These are phyloP conservation scores for Crotophaga sulcirostris DNA, from an alignment of 2,113 vertebrate species.

Conservation along the genomic window DNA sequence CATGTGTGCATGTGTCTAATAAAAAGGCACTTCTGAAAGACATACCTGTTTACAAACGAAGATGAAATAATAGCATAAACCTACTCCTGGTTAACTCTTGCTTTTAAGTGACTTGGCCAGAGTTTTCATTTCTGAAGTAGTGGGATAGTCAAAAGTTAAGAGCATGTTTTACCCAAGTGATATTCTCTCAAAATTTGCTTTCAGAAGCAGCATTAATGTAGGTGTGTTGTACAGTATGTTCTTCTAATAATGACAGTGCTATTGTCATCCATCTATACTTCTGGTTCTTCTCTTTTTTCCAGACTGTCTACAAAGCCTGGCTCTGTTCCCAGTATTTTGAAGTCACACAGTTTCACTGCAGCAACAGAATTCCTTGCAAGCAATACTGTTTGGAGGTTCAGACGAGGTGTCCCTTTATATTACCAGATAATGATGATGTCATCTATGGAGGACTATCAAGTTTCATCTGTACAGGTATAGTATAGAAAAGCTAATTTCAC, in stretches of 20 bases:
- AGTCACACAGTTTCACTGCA: conserved; percentile 97
- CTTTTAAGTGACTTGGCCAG: neutral
- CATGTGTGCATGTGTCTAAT: neutral
- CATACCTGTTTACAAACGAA: neutral
- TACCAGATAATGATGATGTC: conserved; percentile 99
- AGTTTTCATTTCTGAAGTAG: neutral
- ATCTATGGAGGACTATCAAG: conserved; percentile 98
- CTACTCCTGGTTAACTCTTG: neutral
- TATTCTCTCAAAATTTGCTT: neutral
- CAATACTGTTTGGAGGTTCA: conserved; percentile 99
- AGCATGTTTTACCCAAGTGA: neutral
- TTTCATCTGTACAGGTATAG: conserved; percentile 98
- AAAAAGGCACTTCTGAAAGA: neutral
- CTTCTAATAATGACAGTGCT: neutral
- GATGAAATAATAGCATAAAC: neutral
- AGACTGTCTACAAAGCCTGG: conserved; percentile 99
- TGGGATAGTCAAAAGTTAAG: neutral
- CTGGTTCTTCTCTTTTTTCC: conserved; percentile 65
- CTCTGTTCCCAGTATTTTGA: conserved; percentile 99
- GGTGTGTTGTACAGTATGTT: neutral
- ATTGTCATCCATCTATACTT: conserved; percentile 36
- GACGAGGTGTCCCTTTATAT: conserved; percentile 96
- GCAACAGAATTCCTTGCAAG: conserved; percentile 96
- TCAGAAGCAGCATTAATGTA: neutral
- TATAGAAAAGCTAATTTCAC: neutral